These are phyloP conservation scores for Drosophila lini DNA, from an alignment of 1,140 invertebrate genomes.

Conservation along the genomic window DNA sequence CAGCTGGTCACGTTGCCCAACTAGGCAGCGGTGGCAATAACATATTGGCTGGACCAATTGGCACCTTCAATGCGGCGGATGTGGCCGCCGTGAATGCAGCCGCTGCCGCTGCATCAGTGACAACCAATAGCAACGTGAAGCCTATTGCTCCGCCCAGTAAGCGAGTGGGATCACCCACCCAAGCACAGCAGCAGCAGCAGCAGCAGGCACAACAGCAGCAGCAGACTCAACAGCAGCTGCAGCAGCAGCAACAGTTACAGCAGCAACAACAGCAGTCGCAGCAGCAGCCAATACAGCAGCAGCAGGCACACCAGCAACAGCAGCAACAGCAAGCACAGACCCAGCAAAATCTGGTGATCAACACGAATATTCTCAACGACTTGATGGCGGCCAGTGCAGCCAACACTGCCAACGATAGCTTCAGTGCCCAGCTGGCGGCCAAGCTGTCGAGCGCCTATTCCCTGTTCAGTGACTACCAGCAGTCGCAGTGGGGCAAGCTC, in stretches of 20 bases:
- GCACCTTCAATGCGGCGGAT: constrained; percentile 82
- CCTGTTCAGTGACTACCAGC: constrained; percentile 90
- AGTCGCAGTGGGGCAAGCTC: constrained; percentile 87
- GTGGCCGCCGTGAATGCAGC: constrained; percentile 77
- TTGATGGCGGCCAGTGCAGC: constrained; percentile 39
- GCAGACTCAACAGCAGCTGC: constrained; percentile 8
- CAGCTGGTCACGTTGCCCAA: constrained; percentile 79
- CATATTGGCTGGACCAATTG: constrained; percentile 81
- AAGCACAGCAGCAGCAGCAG: constrained; percentile 34
- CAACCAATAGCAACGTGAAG: constrained; percentile 36
- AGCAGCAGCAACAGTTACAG: constrained; percentile 25
- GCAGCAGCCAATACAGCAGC: constrained; percentile 13
- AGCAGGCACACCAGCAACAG: constrained; percentile 15
- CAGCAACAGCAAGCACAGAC: constrained; percentile 35
- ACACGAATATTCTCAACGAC: constrained; percentile 63
- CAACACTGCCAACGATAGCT: constrained; percentile 45
- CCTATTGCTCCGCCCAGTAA: constrained; percentile 76
- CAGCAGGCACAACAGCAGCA: constrained; percentile 20
- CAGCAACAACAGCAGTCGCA: constrained; percentile 38
- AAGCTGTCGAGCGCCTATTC: constrained; percentile 88
- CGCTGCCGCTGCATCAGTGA: constrained; percentile 41
- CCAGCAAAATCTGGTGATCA: constrained; percentile 67
- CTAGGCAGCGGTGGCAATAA: constrained; percentile 82
- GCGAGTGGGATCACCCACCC: constrained; percentile 45
- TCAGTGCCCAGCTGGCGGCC: constrained; percentile 68